Conservation (phyloP, 2,888 invertebrate species). For the Heliconius cydno region DNA sequence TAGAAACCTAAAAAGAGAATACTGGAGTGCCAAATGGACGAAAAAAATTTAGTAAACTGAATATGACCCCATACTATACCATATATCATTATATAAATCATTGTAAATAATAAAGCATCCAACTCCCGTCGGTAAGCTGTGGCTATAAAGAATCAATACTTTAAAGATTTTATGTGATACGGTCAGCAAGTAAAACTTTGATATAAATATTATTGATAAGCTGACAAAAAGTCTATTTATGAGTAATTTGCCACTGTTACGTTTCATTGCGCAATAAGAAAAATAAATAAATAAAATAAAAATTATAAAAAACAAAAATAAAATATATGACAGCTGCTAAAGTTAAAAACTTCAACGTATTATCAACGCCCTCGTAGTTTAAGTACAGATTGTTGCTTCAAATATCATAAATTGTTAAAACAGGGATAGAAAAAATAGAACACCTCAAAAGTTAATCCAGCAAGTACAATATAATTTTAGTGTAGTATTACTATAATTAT, state of each 20-base stretch:
- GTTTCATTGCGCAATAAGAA: background rate
- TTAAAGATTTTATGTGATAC: slow-evolving; percentile 40
- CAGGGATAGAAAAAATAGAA: too few species aligned
- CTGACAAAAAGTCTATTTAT: background rate
- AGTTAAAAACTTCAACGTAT: too few species aligned
- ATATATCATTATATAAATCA: background rate
- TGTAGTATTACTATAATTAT: background rate
- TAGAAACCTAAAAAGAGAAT: too few species aligned
- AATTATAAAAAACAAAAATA: background rate
- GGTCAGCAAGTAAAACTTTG: slow-evolving; percentile 22
- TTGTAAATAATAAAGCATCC: slow-evolving; percentile 35
- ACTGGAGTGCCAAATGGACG: too few species aligned
- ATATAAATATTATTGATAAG: background rate
- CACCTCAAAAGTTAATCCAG: too few species aligned
- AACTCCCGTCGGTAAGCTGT: slow-evolving; percentile 29
- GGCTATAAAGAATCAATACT: slow-evolving; percentile 46
- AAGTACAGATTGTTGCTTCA: too few species aligned
- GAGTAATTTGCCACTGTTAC: background rate
- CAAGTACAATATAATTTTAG: background rate
- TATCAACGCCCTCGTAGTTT: too few species aligned
- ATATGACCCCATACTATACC: too few species aligned
- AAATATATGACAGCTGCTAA: too few species aligned
- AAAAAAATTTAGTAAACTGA: too few species aligned
- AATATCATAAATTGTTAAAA: too few species aligned
- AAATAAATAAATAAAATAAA: background rate